Conservation (phyloP, 1,140 invertebrate genomes). For the Anoplophora glabripennis region DNA sequence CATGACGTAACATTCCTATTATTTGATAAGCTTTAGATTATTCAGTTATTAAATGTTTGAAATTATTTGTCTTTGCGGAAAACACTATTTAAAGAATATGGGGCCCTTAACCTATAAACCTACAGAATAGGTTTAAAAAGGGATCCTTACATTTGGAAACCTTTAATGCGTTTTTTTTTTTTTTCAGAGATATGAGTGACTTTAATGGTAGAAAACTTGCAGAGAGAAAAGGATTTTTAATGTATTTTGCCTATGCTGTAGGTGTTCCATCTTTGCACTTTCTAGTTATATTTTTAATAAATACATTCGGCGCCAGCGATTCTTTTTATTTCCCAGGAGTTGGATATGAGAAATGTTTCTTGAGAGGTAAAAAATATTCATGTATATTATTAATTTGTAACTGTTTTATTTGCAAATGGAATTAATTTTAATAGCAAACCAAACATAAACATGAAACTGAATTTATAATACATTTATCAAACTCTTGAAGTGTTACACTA, state of each 20-base stretch:
- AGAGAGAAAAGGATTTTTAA: conserved; percentile 53
- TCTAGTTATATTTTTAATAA: conserved; percentile 20
- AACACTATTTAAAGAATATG: too few species aligned
- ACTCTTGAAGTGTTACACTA: too few species aligned
- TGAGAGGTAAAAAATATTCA: conserved; percentile 26
- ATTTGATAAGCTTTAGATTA: too few species aligned
- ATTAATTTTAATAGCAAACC: too few species aligned
- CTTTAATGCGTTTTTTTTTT: not conserved
- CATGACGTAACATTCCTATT: too few species aligned
- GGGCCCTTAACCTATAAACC: too few species aligned
- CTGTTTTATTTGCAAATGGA: too few species aligned
- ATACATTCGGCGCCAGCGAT: conserved; percentile 3
- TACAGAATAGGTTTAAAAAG: too few species aligned
- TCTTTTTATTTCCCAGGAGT: conserved; percentile 24
- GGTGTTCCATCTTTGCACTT: conserved; percentile 47
- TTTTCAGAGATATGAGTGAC: conserved; percentile 34
- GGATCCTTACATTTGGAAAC: not conserved
- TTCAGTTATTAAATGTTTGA: too few species aligned
- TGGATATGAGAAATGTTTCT: conserved; percentile 27
- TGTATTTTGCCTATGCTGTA: conserved; percentile 61
- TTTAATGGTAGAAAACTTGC: conserved; percentile 26
- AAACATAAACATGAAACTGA: too few species aligned
- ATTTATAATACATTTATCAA: too few species aligned
- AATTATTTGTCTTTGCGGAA: too few species aligned
- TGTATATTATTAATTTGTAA: not conserved